Conservation (phyloP, 2,888 invertebrate genomes). For the Fissipunctia ypsillon region DNA sequence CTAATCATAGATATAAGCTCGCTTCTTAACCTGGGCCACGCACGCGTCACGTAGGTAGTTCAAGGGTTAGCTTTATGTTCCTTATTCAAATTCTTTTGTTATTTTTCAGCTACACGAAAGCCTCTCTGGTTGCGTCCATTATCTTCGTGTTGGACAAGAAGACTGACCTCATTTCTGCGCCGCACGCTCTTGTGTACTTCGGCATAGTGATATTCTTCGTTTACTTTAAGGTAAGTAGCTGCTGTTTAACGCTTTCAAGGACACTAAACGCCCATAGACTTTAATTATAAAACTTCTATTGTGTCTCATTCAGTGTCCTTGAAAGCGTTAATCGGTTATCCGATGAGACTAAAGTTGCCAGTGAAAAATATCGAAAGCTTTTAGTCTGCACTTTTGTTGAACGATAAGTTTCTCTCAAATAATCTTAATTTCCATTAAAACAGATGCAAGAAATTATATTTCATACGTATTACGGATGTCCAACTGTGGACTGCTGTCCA, state of each 20-base stretch:
- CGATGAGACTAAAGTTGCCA: neutral
- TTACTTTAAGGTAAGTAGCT: conserved; percentile 94
- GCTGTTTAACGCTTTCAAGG: too few relatives aligned
- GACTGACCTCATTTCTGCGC: conserved; percentile 98
- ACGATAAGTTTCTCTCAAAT: too few relatives aligned
- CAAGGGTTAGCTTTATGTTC: neutral
- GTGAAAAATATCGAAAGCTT: too few relatives aligned
- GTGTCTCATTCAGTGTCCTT: too few relatives aligned
- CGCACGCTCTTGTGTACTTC: conserved; percentile 99
- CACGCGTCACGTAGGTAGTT: conserved; percentile 18
- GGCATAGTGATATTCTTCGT: conserved; percentile 99
- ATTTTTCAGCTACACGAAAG: conserved; percentile 97
- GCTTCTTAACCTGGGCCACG: conserved; percentile 24
- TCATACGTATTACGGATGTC: too few relatives aligned
- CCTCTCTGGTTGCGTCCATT: conserved; percentile 97
- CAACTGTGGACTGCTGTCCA: too few relatives aligned
- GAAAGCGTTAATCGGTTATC: conserved; percentile 25
- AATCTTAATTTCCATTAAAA: too few relatives aligned
- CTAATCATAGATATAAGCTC: conserved; percentile 27
- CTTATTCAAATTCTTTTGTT: conserved; percentile 12
- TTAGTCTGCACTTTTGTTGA: too few relatives aligned
- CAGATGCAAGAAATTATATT: too few relatives aligned
- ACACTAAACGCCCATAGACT: too few relatives aligned
- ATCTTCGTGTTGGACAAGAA: conserved; percentile 99
- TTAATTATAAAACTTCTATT: too few relatives aligned